Evolutionary conservation across 2,113 vertebrate species (phyloP).

Genomic region (Patagioenas fasciata): DNA sequence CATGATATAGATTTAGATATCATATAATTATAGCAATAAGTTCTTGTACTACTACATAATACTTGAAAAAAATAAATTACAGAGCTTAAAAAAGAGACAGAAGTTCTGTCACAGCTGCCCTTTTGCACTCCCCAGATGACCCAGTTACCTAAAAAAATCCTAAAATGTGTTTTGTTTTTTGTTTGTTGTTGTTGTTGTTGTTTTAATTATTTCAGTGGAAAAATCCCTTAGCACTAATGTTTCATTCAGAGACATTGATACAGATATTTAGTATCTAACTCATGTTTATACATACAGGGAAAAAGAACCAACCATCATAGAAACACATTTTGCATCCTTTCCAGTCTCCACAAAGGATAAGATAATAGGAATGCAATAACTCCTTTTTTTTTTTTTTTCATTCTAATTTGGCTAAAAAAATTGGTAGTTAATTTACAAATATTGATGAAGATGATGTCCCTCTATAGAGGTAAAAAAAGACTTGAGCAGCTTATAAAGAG

Average conservation of each 20-base stretch:
- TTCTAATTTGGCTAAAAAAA: background rate
- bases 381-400: background rate
- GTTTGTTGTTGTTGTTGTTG: too few species aligned
- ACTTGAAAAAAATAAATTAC: background rate
- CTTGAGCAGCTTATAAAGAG: background rate
- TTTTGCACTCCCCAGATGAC: background rate
- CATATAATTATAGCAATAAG: background rate
- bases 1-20: background rate
- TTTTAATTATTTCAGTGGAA: background rate
- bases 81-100: background rate
- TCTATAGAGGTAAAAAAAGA: background rate
- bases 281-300: background rate
- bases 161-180: background rate
- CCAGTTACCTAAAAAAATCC: background rate
- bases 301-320: background rate
- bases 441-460: background rate
- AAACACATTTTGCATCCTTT: background rate
- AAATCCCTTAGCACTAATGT: background rate
- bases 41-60: background rate
- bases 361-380: background rate
- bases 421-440: background rate
- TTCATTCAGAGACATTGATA: background rate
- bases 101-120: background rate
- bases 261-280: background rate
- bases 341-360: background rate